Base-by-base conservation (phyloP, 1,140 invertebrate species). In the Hestina assimilis region DNA sequence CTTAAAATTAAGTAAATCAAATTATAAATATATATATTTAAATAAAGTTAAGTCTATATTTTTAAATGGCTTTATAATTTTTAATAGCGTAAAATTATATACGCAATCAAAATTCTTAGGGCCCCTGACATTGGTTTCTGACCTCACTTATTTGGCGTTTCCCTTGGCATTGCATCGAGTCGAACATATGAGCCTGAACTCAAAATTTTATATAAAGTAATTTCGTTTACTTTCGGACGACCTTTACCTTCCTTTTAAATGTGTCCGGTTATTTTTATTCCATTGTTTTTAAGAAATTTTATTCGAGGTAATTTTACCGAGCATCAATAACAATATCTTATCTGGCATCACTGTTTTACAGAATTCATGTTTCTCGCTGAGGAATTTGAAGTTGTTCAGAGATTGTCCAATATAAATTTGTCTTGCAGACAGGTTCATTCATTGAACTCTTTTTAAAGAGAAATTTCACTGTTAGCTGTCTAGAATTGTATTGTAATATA, bases 121-220 rank as follows among this genome's bases (percentile, higher is more conserved):
- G 75, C 83, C 80, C 80, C 81, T 84, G 83, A 86, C 81, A 84
- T 85, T 87, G 80, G 70, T 69, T 61, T 65, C 56, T 71, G 80
- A 81, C 79, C 80, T 85, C 71, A 72, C 69, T 72, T 69, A 69
- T 84, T 84, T 83, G 82, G 79, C 75, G 83, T 65, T 80, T 64
- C 71, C 81, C 83, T 85, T 87, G 81, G 83, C 81, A 84, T 78
- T 87, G 81, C 75, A 54, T 47, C 42, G 47, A 40, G 31, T 23
- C 14, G 47, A 38, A 59, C 52, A 58, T 55, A 61, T 43, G 33
- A 46, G 47, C 61, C 62, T 59, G 48, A 31, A 69, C 69, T 72
- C 67, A 70, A 79, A 77, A 74, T 74, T 67, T 75, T 48, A 70
- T 66, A 73, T 60, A 35, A 76, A 73, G 62, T 72, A 74, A 75